Conservation (phyloP, 1,140 invertebrate genomes). For the Notospermus geniculatus region DNA sequence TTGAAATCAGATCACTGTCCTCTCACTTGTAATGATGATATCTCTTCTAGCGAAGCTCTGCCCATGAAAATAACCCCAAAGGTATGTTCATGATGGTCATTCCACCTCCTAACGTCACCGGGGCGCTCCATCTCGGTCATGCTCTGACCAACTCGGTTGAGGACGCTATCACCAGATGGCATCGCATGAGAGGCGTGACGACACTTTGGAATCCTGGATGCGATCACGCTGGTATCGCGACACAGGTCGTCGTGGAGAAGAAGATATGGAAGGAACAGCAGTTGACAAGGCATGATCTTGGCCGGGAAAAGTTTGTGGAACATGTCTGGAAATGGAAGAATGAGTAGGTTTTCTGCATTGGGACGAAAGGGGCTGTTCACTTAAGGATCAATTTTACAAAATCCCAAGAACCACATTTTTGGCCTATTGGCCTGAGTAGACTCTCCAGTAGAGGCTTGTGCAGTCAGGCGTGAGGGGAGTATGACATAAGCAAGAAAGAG, state of each 20-base stretch:
- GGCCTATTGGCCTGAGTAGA: too few species aligned
- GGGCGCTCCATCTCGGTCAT: slow-evolving; percentile 94
- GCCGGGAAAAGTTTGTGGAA: slow-evolving; percentile 80
- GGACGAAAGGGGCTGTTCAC: too few species aligned
- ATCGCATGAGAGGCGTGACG: slow-evolving; percentile 91
- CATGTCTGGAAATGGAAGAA: slow-evolving; percentile 96
- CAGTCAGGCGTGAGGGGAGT: too few species aligned
- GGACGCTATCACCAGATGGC: slow-evolving; percentile 90
- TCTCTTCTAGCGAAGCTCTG: slow-evolving; percentile 30
- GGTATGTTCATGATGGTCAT: slow-evolving; percentile 90
- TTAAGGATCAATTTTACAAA: too few species aligned
- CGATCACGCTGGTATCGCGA: slow-evolving; percentile 99
- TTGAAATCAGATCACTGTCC: too few species aligned
- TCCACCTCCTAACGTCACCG: slow-evolving; percentile 98
- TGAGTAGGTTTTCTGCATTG: slow-evolving; percentile 67
- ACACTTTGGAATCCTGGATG: slow-evolving; percentile 97
- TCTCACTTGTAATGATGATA: too few species aligned
- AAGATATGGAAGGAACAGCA: slow-evolving; percentile 63
- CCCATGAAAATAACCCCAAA: slow-evolving; percentile 23
- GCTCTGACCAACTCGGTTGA: slow-evolving; percentile 95
- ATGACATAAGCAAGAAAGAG: too few species aligned
- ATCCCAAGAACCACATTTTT: too few species aligned
- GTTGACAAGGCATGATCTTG: slow-evolving; percentile 84
- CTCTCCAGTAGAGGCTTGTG: too few species aligned
- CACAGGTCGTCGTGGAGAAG: slow-evolving; percentile 90